Conservation (phyloP, 2,888 invertebrate species). For the Hypomecis punctinalis region DNA sequence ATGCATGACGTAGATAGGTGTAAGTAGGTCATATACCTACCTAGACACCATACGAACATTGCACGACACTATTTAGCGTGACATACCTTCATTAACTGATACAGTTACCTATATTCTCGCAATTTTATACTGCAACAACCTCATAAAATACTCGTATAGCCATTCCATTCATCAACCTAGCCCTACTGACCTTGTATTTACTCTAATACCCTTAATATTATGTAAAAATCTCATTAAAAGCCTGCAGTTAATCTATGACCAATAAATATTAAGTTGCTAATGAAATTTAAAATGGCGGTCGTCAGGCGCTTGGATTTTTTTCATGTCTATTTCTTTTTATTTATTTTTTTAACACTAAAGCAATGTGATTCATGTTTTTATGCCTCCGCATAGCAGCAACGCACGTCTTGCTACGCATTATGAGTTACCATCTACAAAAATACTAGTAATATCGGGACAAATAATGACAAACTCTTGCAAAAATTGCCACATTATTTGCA, state of each 20-base stretch:
- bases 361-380: conserved; percentile 41
- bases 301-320: conserved; percentile 3
- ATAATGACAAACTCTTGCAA: neutral
- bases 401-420: conserved; percentile 59
- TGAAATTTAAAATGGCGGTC: conserved; percentile 3
- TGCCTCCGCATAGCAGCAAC: conserved; percentile 76
- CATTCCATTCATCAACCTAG: conserved; percentile 15
- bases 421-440: conserved; percentile 52
- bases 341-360: conserved; percentile 32
- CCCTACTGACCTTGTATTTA: conserved; percentile 21
- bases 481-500: neutral
- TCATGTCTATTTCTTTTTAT: conserved; percentile 9
- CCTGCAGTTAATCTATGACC: conserved; percentile 6
- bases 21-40: neutral
- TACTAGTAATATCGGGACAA: conserved; percentile 4
- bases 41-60: neutral
- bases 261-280: neutral
- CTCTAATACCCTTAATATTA: neutral
- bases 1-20: too few species aligned
- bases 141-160: conserved; percentile 9
- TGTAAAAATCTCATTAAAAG: conserved; percentile 15
- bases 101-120: neutral
- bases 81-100: too few species aligned
- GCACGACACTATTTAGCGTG: too few species aligned
- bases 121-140: neutral